Conservation (phyloP, 2,113 vertebrate species). For the Cryptoleucopteryx plumbea region DNA sequence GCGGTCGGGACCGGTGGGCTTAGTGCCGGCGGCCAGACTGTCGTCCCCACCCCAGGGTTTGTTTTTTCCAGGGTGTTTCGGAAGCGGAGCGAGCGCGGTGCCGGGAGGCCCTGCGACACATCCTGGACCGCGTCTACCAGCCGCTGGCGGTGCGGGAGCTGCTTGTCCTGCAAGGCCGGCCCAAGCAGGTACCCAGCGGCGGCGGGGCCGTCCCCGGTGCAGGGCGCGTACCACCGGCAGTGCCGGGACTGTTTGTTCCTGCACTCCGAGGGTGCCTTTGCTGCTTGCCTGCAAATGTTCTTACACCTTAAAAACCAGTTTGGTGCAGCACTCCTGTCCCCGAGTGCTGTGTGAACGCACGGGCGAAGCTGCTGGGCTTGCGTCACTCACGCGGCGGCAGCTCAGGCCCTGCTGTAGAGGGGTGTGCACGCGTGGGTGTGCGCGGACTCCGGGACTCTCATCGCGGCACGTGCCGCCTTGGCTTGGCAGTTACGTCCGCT, state of each 20-base stretch:
- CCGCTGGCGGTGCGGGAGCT: slow-evolving; percentile 88
- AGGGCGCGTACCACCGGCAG: rapidly evolving
- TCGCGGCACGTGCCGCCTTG: rapidly evolving
- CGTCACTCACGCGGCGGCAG: rapidly evolving
- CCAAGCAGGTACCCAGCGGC: slow-evolving; percentile 78
- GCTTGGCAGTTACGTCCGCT: rapidly evolving
- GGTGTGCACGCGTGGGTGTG: neutral
- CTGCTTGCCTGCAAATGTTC: neutral
- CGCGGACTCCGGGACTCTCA: neutral
- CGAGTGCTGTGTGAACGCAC: rapidly evolving
- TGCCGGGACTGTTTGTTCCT: neutral
- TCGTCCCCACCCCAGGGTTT: neutral
- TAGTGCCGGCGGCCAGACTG: rapidly evolving
- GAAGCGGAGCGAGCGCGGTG: slow-evolving; percentile 74
- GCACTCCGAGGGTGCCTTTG: rapidly evolving
- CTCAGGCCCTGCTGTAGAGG: rapidly evolving
- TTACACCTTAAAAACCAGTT: neutral
- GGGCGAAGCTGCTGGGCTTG: rapidly evolving
- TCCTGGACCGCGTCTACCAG: slow-evolving; percentile 87
- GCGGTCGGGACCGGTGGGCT: rapidly evolving
- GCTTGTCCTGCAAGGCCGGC: slow-evolving; percentile 86
- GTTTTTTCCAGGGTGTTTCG: slow-evolving; percentile 70
- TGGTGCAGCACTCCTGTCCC: rapidly evolving
- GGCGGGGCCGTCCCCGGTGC: rapidly evolving
- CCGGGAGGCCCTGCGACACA: slow-evolving; percentile 68